Evolutionary conservation across 2,797 vertebrate genomes (phyloP).

Genomic region (Urophycis tenuis): DNA sequence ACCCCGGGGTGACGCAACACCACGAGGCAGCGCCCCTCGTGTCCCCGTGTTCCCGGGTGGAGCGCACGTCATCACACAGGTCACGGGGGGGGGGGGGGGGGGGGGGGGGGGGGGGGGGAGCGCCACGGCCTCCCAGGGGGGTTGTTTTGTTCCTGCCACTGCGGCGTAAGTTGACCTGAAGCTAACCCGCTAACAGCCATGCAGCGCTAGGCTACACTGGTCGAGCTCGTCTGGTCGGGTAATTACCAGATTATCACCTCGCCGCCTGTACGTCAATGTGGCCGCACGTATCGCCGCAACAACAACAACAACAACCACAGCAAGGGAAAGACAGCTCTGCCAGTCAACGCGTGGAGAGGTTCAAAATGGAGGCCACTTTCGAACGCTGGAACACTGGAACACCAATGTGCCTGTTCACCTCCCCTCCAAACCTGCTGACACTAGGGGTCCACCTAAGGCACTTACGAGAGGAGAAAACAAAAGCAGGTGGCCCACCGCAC

Average conservation of each 20-base stretch:
- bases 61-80: not conserved
- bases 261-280: not conserved
- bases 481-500: constrained; percentile 59
- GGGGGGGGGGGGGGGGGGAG: no score
- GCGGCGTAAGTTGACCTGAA: not conserved
- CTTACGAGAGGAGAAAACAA: not conserved
- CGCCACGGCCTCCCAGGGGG: not conserved
- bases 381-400: not conserved
- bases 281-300: not conserved
- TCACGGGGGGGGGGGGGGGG: no score
- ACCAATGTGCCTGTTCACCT: not conserved
- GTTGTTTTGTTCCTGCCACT: not conserved
- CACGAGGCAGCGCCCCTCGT: not conserved
- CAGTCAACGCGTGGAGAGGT: not conserved
- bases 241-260: not conserved
- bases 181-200: not conserved
- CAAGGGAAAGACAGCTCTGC: constrained; percentile 17
- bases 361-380: not conserved
- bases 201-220: constrained; percentile 15
- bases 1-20: not conserved
- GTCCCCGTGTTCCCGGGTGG: not conserved
- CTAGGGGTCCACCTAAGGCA: not conserved
- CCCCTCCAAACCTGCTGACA: no score
- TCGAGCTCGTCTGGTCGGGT: constrained; percentile 17
- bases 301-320: no score